These are phyloP conservation scores for Synanthedon myopaeformis DNA, from an alignment of 2,888 invertebrate species.

Conservation along the genomic window DNA sequence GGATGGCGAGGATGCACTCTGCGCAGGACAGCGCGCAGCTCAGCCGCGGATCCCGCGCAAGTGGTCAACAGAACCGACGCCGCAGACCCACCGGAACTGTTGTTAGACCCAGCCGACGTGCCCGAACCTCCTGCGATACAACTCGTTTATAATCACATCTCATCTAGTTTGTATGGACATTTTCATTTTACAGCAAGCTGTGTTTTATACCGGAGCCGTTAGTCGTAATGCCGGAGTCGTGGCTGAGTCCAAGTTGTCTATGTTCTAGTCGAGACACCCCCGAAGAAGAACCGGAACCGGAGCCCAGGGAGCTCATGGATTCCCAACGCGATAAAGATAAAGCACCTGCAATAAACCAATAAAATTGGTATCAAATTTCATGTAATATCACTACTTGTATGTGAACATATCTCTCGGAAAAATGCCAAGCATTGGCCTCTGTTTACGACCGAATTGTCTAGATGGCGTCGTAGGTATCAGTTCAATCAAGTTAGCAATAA, in stretches of 20 bases:
- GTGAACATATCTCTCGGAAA: too few species aligned
- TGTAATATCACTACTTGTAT: too few species aligned
- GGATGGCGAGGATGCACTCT: constrained; percentile 70
- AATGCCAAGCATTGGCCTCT: too few species aligned
- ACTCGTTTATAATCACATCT: too few species aligned
- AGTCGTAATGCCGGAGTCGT: constrained; percentile 61
- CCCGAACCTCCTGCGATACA: constrained; percentile 8
- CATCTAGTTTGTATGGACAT: too few species aligned
- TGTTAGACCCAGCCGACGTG: constrained; percentile 37
- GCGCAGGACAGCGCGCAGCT: constrained; percentile 80
- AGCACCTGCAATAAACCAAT: constrained; percentile 70
- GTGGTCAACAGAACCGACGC: constrained; percentile 79
- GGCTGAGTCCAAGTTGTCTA: constrained; percentile 50
- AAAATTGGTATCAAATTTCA: neutral
- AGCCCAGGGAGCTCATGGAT: constrained; percentile 74
- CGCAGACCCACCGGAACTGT: constrained; percentile 28
- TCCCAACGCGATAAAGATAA: constrained; percentile 88
- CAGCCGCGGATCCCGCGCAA: constrained; percentile 86
- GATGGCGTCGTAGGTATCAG: too few species aligned
- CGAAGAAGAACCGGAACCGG: constrained; percentile 63
- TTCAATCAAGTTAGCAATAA: too few species aligned
- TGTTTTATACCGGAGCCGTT: constrained; percentile 45
- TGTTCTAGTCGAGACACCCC: constrained; percentile 45
- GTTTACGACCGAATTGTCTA: too few species aligned
- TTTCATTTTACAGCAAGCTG: neutral